A percentile compares a stretch with the other conserved stretches of the same genome.
phyloP scores from a whole-genome alignment of 2,113 vertebrate species.

The Zootoca vivipara region DNA sequence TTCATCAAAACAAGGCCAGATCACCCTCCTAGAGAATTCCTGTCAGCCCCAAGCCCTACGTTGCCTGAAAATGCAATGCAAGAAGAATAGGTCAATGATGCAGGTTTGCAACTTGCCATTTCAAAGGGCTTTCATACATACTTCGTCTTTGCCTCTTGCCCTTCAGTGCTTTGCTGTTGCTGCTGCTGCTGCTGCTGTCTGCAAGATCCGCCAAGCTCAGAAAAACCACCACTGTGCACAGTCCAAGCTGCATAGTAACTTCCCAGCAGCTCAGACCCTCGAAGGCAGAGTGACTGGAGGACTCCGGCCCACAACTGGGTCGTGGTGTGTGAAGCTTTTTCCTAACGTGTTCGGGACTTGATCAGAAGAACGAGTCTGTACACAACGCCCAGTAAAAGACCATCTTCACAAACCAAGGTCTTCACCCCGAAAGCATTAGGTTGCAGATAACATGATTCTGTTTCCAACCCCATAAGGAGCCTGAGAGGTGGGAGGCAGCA shows the following conservation, averaged over 20 bases:
- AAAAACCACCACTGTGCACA: conserved; percentile 90
- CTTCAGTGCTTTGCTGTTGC: conserved; percentile 83
- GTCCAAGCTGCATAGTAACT: conserved; percentile 98
- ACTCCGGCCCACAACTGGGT: conserved; percentile 66
- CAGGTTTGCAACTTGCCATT: neutral
- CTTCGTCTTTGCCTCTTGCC: conserved; percentile 92
- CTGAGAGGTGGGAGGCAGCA: conserved; percentile 56
- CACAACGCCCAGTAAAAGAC: conserved; percentile 64
- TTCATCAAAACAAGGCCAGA: too few relatives aligned
- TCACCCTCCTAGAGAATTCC: too few relatives aligned
- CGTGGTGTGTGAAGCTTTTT: conserved; percentile 38
- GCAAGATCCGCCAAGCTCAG: conserved; percentile 90
- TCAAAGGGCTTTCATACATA: conserved; percentile 77
- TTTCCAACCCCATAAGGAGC: conserved; percentile 82
- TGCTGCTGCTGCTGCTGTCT: conserved; percentile 76
- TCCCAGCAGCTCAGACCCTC: conserved; percentile 81
- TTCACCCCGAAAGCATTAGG: conserved; percentile 63
- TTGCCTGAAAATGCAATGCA: neutral
- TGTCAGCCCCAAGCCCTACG: too few relatives aligned
- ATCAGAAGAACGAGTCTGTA: conserved; percentile 78
- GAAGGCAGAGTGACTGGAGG: conserved; percentile 78
- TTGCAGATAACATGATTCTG: conserved; percentile 68
- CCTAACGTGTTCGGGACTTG: conserved; percentile 71
- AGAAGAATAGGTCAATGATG: rapidly evolving
- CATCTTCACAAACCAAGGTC: conserved; percentile 73